Percentiles rank a stretch among this genome's conserved stretches.
These are phyloP conservation scores for Agapornis canus DNA, from an alignment of 2,797 vertebrate genomes.

Conservation along the genomic window DNA sequence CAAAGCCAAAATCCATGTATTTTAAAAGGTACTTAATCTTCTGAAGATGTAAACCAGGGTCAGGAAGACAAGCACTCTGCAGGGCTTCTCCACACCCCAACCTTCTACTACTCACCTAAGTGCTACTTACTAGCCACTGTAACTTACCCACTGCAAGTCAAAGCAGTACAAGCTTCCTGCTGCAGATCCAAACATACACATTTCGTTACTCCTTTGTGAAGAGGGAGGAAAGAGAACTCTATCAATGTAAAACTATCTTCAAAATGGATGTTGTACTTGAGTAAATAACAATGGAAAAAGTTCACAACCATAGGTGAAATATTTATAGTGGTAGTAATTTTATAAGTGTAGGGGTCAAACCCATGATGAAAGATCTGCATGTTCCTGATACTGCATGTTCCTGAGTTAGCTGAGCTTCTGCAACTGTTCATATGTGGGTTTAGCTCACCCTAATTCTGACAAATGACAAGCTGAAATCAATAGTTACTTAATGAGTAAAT, in stretches of 20 bases:
- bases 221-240: not conserved
- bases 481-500: not conserved
- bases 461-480: not conserved
- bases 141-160: not conserved
- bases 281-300: not conserved
- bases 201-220: not conserved
- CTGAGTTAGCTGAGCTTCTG: not conserved
- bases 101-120: not conserved
- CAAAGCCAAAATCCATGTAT: not conserved
- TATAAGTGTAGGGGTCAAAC: not conserved
- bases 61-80: not conserved
- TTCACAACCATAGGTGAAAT: not conserved
- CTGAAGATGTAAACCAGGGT: not conserved
- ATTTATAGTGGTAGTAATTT: not conserved
- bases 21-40: not conserved
- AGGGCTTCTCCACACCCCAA: not conserved
- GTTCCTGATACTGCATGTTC: not conserved
- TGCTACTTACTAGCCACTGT: not conserved
- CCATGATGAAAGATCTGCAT: not conserved
- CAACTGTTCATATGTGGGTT: not conserved
- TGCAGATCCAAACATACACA: not conserved
- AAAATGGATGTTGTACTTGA: not conserved
- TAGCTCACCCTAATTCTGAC: not conserved
- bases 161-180: not conserved
- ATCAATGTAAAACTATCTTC: not conserved